Evolutionary conservation across 2,888 invertebrate genomes (phyloP), one percentile per base, ranked within the genome.

Genomic region (Apodemia duryi): DNA sequence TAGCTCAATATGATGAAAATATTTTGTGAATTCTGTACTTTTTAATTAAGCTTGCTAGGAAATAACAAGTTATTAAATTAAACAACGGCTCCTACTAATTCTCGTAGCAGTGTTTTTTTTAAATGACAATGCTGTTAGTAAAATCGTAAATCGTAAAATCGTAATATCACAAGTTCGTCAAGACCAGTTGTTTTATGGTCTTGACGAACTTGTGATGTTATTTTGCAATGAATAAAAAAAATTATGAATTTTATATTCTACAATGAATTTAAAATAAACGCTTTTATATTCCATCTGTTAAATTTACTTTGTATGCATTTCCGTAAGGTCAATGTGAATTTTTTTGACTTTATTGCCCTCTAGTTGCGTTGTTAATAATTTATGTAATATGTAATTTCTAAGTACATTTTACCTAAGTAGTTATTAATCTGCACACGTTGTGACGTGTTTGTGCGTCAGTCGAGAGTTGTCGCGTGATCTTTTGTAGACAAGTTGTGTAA

Each of bases 341-440:
- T 11, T 21, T 57, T 2, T 32, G 57, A 57, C 57, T 57, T 11
- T 28, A 28, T 21, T 57, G 29, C 57, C 32, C 75, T 46, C 77
- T 90, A 89, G 88, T 84, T 86, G 81, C 75, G 82, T 88, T 89
- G 89, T 88, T 90, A 83, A 57, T 57, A 57, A 35, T 60, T 32
- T 60, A 60, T 60, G 35, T 32, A 32, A 32, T 60, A 32, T 32
- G 32, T n/a, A 35, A 51, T 49, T n/a, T 43, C n/a, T 87, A 86
- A 85, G 86, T 85, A 84, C 81, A 83, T 88, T 84, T 79, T 86
- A 87, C 82, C 75, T 88, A 87, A 82, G 84, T 88, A 89, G 88
- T 82, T 71, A 82, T 77, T 77, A 81, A 81, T 84, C 82, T 86
- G 83, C 88, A 83, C 88, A 81, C 88, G 87, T 81, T 80, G 75